A percentile compares a stretch with the other conserved stretches of the same genome.
Conservation (phyloP, 2,797 vertebrate genomes). For the Morus bassanus region DNA sequence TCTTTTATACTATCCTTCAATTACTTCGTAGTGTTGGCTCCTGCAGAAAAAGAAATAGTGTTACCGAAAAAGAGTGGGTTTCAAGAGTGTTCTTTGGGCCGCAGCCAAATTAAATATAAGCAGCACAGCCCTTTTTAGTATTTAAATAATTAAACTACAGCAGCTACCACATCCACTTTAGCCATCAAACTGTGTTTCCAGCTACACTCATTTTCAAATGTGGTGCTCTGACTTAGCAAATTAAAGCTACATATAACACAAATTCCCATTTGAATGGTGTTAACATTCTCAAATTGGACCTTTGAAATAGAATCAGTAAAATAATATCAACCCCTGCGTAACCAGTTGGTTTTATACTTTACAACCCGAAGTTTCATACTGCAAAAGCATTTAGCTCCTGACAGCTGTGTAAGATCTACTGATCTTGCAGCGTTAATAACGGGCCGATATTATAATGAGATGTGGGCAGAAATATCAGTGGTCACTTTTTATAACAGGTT, state of each 20-base stretch:
- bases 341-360: background rate
- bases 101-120: slow-evolving; percentile 26
- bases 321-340: fast-evolving
- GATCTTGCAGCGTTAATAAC: background rate
- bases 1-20: slow-evolving; percentile 44
- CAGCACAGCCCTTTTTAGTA: slow-evolving; percentile 29
- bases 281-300: background rate
- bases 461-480: background rate
- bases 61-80: background rate
- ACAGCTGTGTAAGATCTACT: too few species aligned
- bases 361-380: background rate
- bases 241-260: background rate
- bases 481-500: background rate
- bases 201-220: background rate
- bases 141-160: slow-evolving; percentile 36
- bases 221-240: background rate
- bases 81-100: background rate
- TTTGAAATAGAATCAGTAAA: background rate
- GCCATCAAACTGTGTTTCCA: slow-evolving; percentile 1
- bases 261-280: background rate
- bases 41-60: background rate
- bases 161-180: background rate
- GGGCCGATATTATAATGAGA: background rate
- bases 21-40: background rate
- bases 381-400: background rate